phyloP scores from a whole-genome alignment of 2,797 vertebrate species.

The Smutsia temminckii region DNA sequence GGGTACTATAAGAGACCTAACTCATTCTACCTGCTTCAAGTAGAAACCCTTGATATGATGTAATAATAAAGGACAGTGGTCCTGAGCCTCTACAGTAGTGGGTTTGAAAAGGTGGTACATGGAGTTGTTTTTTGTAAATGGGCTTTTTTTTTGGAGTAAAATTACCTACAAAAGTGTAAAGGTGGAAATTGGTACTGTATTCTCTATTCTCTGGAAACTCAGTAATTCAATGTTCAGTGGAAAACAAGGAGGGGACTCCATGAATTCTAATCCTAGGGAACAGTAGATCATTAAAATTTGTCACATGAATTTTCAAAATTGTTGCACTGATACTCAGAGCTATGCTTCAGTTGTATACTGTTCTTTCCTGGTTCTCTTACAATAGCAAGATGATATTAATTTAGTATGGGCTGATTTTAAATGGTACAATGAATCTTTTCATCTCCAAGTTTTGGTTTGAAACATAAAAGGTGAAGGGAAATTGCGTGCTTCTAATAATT shows the following conservation, averaged over 20 bases:
- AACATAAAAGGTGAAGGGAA: background rate
- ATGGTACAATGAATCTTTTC: background rate
- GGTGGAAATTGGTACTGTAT: constrained; percentile 27
- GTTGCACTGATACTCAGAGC: background rate
- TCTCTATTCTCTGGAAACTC: constrained; percentile 33
- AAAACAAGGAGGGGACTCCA: constrained; percentile 54
- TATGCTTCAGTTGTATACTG: background rate
- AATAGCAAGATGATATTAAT: background rate
- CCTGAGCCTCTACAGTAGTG: background rate
- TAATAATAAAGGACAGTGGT: background rate
- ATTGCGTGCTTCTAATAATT: background rate
- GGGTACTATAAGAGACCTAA: background rate
- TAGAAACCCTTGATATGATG: background rate
- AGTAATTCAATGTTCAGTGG: rapidly evolving
- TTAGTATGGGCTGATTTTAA: constrained; percentile 5
- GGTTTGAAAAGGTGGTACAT: background rate
- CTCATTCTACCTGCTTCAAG: background rate
- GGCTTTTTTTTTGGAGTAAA: background rate
- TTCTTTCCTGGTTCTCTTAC: background rate
- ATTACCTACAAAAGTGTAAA: constrained; percentile 10
- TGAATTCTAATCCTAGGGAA: constrained; percentile 20
- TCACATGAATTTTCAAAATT: constrained; percentile 47
- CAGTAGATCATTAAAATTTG: constrained; percentile 56
- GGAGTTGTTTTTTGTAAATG: background rate
- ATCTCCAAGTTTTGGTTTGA: background rate